Base-by-base conservation (phyloP, 2,888 invertebrate species). In the Atherix ibis region DNA sequence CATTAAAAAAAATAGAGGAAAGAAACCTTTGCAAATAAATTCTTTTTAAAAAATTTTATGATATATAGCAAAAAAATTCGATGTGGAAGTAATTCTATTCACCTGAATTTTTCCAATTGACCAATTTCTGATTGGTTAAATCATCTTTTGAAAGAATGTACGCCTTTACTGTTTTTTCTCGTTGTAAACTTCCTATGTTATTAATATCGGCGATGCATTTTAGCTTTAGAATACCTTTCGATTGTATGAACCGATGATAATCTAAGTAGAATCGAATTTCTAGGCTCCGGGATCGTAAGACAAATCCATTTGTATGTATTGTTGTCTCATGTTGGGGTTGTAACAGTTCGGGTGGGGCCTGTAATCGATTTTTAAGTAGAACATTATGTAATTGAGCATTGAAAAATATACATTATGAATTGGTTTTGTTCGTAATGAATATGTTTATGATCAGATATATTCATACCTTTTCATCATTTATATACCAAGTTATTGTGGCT, bases 131-230 rank as follows among this genome's bases (percentile, higher is more conserved):
- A 42, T 58, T 58, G 35, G 48, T 52, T 34, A 52, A 45, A 41
- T 55, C 54, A 39, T 54, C 56, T 36, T 50, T 50, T 4, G 51
- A 49, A 29, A 50, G 42, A 18, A 58, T 45, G 22, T 46, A 41
- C 19, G 56, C 54, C 17, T 43, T 50, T 34, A 49, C 36, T 3
- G 40, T 46, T 10, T 48, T 46, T 40, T 57, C 56, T 2, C 56
- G 44, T 9, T 42, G 46, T 25, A 54, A 39, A 16, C 49, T 44
- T 4, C 56, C 52, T 39, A 55, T 52, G 5, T 49, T 46, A 29
- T 51, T 52, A 33, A 58, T 54, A 38, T 58, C 58, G 4, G 57
- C 56, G 32, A 56, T 46, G 34, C 58, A 58, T 27, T 52, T 54
- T 28, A 58, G 39, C 24, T 50, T 46, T 5, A 58, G 43, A 5